Evolutionary conservation across 2,113 vertebrate genomes (phyloP), one percentile per base, ranked within the genome.

Genomic region (Platysternon megacephalum): DNA sequence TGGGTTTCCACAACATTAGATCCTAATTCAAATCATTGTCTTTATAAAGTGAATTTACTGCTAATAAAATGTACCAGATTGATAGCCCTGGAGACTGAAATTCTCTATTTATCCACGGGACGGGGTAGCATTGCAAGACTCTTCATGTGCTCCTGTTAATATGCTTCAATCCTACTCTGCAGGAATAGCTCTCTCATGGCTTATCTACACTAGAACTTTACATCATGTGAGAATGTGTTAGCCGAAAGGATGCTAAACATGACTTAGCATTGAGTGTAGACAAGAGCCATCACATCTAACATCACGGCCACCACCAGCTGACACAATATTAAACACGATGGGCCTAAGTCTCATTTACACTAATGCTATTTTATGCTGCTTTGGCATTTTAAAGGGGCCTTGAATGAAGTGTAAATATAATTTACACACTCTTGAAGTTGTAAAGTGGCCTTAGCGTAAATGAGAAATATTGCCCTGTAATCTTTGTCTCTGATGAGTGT

Each of bases 91-190:
- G 46, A 79, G 85, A 2, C 11, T 1, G 2, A 0, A 52, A 88
- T 80, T 87, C 80, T 56, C 14, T 17, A 22, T 76, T 68, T 91
- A 82, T 79, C 94, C 42, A 83, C 51, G 76, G 42, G 93, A 84
- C 1, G 88, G 84, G 49, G 5, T 1, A 94, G 42, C 48, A 85
- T 16, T 61, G 82, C 46, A 84, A 68, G 32, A 84, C 83, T 87
- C 51, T 58, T 44, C 24, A 48, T 76, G 28, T 24, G 24, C 17
- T 61, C 53, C 80, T 84, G 61, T 29, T 74, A 44, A 76, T 44
- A 44, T 7, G 21, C 42, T 85, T 88, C 68, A 88, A 46, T 88
- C 74, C 44, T 42, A 2, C 58, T 28, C 51, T 72, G 46, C 92
- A 89, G 61, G 74, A 94, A 90, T 5, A 51, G 9, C n/a, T 93